Evolutionary conservation across 1,140 invertebrate species (phyloP), one percentile per base, ranked within the genome.

Genomic region (Amphibalanus amphitrite): DNA sequence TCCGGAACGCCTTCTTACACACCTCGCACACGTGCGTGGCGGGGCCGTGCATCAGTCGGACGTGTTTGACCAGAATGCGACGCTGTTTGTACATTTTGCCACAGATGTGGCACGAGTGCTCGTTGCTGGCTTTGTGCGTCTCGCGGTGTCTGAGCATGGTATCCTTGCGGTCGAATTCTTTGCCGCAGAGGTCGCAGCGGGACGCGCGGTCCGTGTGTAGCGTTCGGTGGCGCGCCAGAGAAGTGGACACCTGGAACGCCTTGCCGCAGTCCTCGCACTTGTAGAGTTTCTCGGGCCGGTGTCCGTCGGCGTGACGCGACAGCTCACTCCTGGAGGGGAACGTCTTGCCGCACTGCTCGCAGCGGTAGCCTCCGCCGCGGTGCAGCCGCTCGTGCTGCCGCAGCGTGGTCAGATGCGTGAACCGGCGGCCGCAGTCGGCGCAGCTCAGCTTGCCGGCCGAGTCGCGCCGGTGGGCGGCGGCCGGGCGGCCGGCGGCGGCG

Each of bases 71-170:
- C 26, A 65, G 64, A 6, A 26, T 65, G 64, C 64, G 64, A 6
- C 26, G 64, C 64, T 65, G 64, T 23, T 65, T 65, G 64, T n/a
- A 65, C 64, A 65, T 23, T 25, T 65, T 65, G 64, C 64, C 64
- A 65, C 64, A 65, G n/a, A n/a, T 8, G 10, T 4, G 3, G 64
- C 64, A 65, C 64, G 4, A 8, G 64, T n/a, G 64, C 20, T 65
- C 64, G 64, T 23, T 26, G 64, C 20, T 65, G 20, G 64, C 20
- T 25, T 65, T 65, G 64, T 65, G 64, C 64, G 64, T 65, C 23
- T 65, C 64, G 23, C 20, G 20, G 64, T 65, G 64, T 65, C n/a
- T 65, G 64, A 65, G 23, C 23, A 65, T 23, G 23, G 64, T n/a
- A 25, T 65, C 64, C 23, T 26, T 23, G 64, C 64, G 64, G 20